Evolutionary conservation across 1,140 invertebrate genomes (phyloP).

Genomic region (Calycopis cecrops): DNA sequence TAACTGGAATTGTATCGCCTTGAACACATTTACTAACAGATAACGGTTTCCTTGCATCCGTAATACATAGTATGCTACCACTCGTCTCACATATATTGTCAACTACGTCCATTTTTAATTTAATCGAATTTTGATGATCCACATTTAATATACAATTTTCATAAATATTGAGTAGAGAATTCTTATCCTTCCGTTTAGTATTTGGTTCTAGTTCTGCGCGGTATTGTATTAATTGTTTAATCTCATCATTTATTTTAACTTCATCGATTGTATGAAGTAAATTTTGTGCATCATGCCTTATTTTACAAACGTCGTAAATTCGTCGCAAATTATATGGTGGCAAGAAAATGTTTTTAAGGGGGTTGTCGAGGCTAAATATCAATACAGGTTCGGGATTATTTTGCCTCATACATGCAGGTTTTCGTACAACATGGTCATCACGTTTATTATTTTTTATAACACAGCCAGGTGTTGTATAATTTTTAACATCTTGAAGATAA

Average conservation of each 20-base stretch:
- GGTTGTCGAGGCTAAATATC: conserved; percentile 50
- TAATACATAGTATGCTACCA: conserved; percentile 22
- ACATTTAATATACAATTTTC: too few relatives aligned
- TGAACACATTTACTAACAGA: conserved; percentile 36
- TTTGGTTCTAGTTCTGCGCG: too few relatives aligned
- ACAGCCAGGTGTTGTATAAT: background rate
- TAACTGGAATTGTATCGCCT: conserved; percentile 24
- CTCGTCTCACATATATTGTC: conserved; percentile 13
- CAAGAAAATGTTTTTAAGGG: conserved; percentile 53
- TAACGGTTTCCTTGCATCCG: conserved; percentile 30
- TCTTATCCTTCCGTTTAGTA: too few relatives aligned
- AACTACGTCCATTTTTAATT: too few relatives aligned
- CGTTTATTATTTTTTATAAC: too few relatives aligned
- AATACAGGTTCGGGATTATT: too few relatives aligned
- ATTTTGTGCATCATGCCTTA: conserved; percentile 13
- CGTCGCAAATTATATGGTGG: conserved; percentile 30
- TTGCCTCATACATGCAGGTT: too few relatives aligned
- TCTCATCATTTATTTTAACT: background rate
- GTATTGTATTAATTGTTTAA: too few relatives aligned
- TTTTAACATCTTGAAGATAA: background rate
- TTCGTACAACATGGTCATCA: too few relatives aligned
- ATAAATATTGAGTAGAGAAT: too few relatives aligned
- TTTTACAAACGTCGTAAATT: conserved; percentile 48
- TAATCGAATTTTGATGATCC: too few relatives aligned
- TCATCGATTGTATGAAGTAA: background rate